Conservation (phyloP, 2,888 invertebrate genomes). For the Drosophila vallismaia region DNA sequence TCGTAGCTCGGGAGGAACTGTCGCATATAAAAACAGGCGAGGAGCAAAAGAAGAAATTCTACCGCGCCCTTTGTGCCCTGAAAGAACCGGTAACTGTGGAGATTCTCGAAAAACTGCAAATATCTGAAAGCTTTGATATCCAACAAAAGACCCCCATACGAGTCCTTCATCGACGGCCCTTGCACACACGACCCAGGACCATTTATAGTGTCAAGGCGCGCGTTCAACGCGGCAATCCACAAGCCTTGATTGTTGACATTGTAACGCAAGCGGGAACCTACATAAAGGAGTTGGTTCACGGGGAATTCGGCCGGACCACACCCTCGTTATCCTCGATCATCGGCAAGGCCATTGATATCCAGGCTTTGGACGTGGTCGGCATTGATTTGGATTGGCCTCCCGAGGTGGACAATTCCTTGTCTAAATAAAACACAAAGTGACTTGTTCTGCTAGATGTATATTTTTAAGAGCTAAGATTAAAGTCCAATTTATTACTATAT, state of each 20-base stretch:
- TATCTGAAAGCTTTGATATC: conserved; percentile 85
- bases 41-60: conserved; percentile 93
- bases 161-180: conserved; percentile 93
- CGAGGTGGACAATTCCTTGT: conserved; percentile 69
- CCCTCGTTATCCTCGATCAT: conserved; percentile 91
- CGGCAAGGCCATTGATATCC: conserved; percentile 90
- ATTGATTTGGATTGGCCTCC: conserved; percentile 91
- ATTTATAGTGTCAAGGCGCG: conserved; percentile 88
- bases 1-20: conserved; percentile 88
- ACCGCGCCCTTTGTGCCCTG: conserved; percentile 90
- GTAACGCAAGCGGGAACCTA: conserved; percentile 97
- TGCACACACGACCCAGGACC: conserved; percentile 88
- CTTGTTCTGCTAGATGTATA: background rate
- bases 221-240: conserved; percentile 84
- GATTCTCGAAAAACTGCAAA: conserved; percentile 85
- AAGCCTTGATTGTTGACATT: conserved; percentile 87
- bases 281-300: conserved; percentile 98
- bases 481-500: background rate
- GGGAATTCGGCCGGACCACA: conserved; percentile 94
- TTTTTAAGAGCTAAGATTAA: background rate
- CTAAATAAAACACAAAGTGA: background rate
- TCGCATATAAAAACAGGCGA: conserved; percentile 92
- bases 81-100: conserved; percentile 84
- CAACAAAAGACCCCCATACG: conserved; percentile 95
- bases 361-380: conserved; percentile 94